Base-by-base conservation (phyloP, 2,797 vertebrate species). In the Iguana delicatissima region DNA sequence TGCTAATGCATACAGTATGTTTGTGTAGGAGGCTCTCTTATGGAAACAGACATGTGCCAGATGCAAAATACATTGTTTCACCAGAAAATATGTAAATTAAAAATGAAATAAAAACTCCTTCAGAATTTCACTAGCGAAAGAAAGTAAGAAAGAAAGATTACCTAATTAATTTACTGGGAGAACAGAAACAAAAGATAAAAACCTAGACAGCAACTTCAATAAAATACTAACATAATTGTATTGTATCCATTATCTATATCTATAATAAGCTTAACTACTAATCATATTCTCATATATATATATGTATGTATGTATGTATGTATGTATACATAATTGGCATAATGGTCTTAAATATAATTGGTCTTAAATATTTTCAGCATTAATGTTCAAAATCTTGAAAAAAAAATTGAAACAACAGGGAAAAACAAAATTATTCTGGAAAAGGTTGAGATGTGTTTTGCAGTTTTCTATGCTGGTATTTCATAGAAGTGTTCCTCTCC, bases 61-160 rank as follows among this genome's bases (percentile, higher is more conserved):
- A 4, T 77, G 22, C 38, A 46, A 26, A 77, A 46, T 7, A 46
- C 26, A 46, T 59, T 35, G 35, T 81, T 59, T n/a, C 80, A 59
- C 32, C 59, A 4, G 52, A 81, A 59, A n/a, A 59, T 59, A 4
- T 59, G 55, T 50, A 55, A n/a, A 59, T 35, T 10, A 20, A 57
- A 80, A 52, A 52, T 46, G 2, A 6, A 73, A 73, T 20, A 38
- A 18, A 38, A 77, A 10, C 38, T 42, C 26, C 50, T 64, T 42
- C 46, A 22, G 2, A 1, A 46, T 85, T 92, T 84, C 52, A 1
- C 10, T 67, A 29, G 59, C 59, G 20, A 73, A 90, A 92, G 24
- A 91, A 92, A 88, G 1, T 20, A 69, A 88, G 16, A 91, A 92
- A 89, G 1, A 26, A 69, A 88, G 16, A 4, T 59, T 18, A 59